Evolutionary conservation across 2,797 vertebrate species (phyloP), one percentile per base, ranked within the genome.

Genomic region (Oryzias dopingdopingensis): DNA sequence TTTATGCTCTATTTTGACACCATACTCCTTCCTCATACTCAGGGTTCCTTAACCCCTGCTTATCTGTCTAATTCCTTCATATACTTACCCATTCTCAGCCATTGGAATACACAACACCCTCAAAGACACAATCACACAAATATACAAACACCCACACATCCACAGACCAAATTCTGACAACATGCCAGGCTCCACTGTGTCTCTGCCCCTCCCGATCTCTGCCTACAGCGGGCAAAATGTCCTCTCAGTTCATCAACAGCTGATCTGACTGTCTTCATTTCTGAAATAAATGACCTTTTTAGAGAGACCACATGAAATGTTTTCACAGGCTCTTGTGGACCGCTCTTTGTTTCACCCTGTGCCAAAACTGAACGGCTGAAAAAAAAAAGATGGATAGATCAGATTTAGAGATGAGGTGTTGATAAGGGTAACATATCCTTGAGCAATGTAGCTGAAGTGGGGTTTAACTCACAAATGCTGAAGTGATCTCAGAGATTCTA

Each of bases 121-220:
- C 23, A 14, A 54, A 54, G 43, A 42, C 22, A 8, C 52, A 54
- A 29, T 14, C 10, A 24, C 52, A 42, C 37, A 52, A 14, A 49
- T 6, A 15, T 2, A 48, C 46, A 47, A 10, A 47, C 13, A 23
- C 18, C 4, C 24, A 29, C 23, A 32, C 12, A 37, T 26, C 4
- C 49, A 41, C 12, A 41, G 43, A 48, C 22, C 14, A 48, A 42
- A 48, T 18, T 55, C 20, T 54, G 52, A 62, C 44, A 53, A 53
- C 45, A 45, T 62, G 60, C 37, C 45, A 62, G 45, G 49, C 51
- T 62, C 51, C 23, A 48, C 42, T 32, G 22, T 17, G 8, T 62
- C 29, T 48, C 44, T 51, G 20, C 32, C 20, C 40, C 42, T 23
- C 42, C 40, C 52, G 5, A 54, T 29, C 46, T 49, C 52, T 56